Conservation (phyloP, 2,113 vertebrate species). For the Hiodon tergisus region DNA sequence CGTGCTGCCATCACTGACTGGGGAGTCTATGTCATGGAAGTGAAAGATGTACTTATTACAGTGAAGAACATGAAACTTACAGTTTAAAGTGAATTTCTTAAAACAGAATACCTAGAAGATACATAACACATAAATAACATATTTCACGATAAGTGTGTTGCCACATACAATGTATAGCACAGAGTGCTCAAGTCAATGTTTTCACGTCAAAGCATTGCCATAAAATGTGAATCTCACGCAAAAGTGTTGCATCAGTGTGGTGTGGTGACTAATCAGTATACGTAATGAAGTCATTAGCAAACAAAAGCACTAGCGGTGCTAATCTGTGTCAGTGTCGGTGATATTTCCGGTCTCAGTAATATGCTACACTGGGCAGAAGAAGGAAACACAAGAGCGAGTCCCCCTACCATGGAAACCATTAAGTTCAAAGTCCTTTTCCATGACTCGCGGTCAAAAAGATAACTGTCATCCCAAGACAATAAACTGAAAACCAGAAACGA, state of each 20-base stretch:
- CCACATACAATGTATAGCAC: conserved; percentile 37
- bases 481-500: conserved; percentile 48
- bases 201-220: conserved; percentile 35
- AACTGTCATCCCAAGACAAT: conserved; percentile 50
- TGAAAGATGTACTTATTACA: no score
- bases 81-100: conserved; percentile 1
- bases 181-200: conserved; percentile 49
- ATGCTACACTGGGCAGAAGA: conserved; percentile 2
- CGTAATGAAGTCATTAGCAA: conserved; percentile 43
- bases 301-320: conserved; percentile 15
- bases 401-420: conserved; percentile 32
- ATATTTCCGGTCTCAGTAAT: conserved; percentile 26
- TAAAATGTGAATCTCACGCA: conserved; percentile 40
- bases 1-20: no score
- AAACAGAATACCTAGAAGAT: conserved; percentile 28
- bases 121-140: conserved; percentile 50
- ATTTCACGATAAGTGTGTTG: not conserved
- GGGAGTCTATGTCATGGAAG: no score
- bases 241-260: conserved; percentile 36
- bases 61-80: not conserved
- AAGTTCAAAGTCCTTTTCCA: conserved; percentile 39
- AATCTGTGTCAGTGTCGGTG: conserved; percentile 37
- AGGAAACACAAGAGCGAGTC: conserved; percentile 25
- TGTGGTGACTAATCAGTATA: conserved; percentile 41
- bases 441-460: conserved; percentile 47